phyloP scores from a whole-genome alignment of 1,140 invertebrate species.

The Drosophila azteca region DNA sequence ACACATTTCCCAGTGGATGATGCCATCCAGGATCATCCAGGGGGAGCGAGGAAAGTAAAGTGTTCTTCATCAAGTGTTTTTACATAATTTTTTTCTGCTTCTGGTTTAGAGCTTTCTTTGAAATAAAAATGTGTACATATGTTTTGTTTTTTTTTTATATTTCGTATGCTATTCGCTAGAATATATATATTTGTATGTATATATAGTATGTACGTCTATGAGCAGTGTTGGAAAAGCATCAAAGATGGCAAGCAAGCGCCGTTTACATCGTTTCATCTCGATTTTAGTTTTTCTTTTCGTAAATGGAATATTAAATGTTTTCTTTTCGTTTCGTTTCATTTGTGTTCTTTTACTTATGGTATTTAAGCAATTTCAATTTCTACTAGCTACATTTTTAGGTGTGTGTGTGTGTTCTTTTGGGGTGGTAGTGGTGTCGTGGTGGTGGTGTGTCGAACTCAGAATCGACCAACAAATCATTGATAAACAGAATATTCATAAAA shows the following conservation, averaged over 20 bases:
- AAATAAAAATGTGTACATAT: constrained; percentile 36
- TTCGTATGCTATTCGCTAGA: constrained; percentile 47
- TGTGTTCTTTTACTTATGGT: constrained; percentile 47
- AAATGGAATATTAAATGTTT: constrained; percentile 70
- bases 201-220: constrained; percentile 61
- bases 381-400: constrained; percentile 73
- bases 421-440: too few relatives aligned
- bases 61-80: constrained; percentile 57
- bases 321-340: constrained; percentile 19
- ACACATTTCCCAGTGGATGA: not conserved
- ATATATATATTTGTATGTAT: constrained; percentile 50
- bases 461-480: not conserved
- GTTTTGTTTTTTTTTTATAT: constrained; percentile 23
- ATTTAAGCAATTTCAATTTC: constrained; percentile 78
- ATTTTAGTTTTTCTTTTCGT: constrained; percentile 50
- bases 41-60: constrained; percentile 12
- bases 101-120: constrained; percentile 25
- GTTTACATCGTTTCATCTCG: constrained; percentile 38
- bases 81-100: constrained; percentile 55
- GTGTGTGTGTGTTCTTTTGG: too few relatives aligned
- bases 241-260: constrained; percentile 65
- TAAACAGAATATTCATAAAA: too few relatives aligned
- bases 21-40: constrained; percentile 17
- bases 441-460: constrained; percentile 4
- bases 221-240: constrained; percentile 75